A percentile compares a stretch with the other conserved stretches of the same genome.
These are phyloP conservation scores for Porphyrio hochstetteri DNA, from an alignment of 2,113 vertebrate species.

Conservation along the genomic window DNA sequence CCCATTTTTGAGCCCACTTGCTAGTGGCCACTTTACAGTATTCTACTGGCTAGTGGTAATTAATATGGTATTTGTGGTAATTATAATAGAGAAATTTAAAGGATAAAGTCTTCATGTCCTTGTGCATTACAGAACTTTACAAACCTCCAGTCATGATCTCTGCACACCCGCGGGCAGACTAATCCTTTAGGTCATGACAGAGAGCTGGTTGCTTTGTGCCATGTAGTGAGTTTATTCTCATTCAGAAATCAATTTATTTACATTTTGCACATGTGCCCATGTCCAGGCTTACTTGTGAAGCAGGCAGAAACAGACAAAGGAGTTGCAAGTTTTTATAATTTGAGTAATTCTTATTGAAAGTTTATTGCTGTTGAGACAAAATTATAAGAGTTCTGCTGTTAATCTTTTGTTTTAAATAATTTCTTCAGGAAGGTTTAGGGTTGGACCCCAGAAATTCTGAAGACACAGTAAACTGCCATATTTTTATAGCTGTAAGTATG, in stretches of 20 bases:
- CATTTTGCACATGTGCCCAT: neutral
- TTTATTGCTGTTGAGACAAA: neutral
- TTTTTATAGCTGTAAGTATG: neutral
- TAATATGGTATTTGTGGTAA: neutral
- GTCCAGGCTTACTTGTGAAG: neutral
- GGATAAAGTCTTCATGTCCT: neutral
- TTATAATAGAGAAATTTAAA: neutral
- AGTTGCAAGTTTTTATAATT: neutral
- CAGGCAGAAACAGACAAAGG: neutral
- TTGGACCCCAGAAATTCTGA: neutral
- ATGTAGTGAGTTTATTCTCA: neutral
- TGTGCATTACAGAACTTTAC: fast-evolving
- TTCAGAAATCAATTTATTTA: neutral
- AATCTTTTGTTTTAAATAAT: neutral
- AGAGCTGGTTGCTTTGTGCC: neutral
- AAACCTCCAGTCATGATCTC: neutral
- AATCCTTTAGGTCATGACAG: neutral
- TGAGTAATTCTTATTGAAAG: neutral
- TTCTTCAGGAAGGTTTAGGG: neutral
- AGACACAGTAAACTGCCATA: neutral
- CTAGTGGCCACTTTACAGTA: neutral
- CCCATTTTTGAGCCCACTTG: neutral
- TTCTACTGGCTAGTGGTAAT: neutral
- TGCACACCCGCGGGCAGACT: neutral
- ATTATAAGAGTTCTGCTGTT: neutral